Conservation (phyloP, 2,888 invertebrate species). For the Cotesia congregata region DNA sequence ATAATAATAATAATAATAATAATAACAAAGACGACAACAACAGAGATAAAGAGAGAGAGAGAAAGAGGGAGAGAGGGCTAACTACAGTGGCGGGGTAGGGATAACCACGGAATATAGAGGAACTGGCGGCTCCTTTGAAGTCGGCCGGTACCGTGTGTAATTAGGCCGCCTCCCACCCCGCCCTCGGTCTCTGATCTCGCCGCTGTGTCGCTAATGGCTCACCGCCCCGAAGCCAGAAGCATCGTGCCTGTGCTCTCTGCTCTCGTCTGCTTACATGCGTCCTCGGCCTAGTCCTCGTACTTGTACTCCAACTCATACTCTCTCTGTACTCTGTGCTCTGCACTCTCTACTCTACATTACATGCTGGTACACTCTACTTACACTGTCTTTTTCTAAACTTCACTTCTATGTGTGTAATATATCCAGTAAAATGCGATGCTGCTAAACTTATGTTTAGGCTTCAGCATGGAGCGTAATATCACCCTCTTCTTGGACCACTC, state of each 20-base stretch:
- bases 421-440: no score
- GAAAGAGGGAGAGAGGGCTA: conserved; percentile 31
- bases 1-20: neutral
- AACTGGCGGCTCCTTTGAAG: conserved; percentile 68
- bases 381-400: no score
- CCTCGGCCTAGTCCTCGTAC: conserved; percentile 13
- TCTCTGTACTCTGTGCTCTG: neutral
- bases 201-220: conserved; percentile 68
- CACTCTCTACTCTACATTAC: neutral
- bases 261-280: conserved; percentile 13
- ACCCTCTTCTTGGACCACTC: no score
- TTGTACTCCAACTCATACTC: neutral
- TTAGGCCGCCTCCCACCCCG: conserved; percentile 67
- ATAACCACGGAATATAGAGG: conserved; percentile 60
- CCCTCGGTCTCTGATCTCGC: conserved; percentile 66
- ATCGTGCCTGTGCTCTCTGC: conserved; percentile 49
- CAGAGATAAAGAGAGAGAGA: conserved; percentile 10
- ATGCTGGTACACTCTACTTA: no score
- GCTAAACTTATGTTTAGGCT: no score
- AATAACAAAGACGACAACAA: neutral
- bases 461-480: no score
- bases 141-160: conserved; percentile 68
- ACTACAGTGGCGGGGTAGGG: conserved; percentile 50
- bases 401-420: no score
- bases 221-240: conserved; percentile 64